Evolutionary conservation across 35 echinoderm and acorn worm species (phyloP), one percentile per base, ranked within the genome.

Genomic region (Diadema setosum): DNA sequence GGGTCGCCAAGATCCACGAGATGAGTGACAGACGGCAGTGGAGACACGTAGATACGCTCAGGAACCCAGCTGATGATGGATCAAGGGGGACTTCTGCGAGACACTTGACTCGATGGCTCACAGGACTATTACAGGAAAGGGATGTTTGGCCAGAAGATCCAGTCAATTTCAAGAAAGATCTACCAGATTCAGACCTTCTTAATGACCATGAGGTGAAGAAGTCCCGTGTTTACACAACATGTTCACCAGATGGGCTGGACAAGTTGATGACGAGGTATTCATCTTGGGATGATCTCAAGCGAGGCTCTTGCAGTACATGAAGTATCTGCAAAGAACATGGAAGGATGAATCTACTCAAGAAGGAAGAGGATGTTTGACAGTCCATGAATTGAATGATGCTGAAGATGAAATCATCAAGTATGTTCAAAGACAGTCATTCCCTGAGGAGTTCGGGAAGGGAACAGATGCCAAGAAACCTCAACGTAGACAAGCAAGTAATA

Each of bases 31-130:
- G 29, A 4, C 27, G 8, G 5, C 85, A 93, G 39, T 93, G 91
- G 91, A 40, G 85, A 23, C 82, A 94, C 31, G 93, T 94, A 0
- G 83, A 85, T 5, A 86, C 90, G 11, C 20, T 30, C 23, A 29
- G 25, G 9, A 93, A 93, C 21, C 91, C 91, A 23, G 91, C 91
- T 25, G 84, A 87, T 82, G 65, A 76, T 12, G 63, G 45, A 18
- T 80, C 70, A 34, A 46, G 84, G 55, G 90, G 70, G 26, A 29
- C 45, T 41, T 40, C 59, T 18, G 89, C 67, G 12, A 0, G 31
- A 17, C 46, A 85, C 42, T 40, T 91, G 20, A 42, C 43, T 17
- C 21, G 58, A 61, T 61, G 58, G 58, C 57, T 5, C 93, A 94
- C n/a, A n/a, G n/a, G n/a, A n/a, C n/a, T n/a, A n/a, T 67, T 61